Conservation (phyloP, 92 coral and sea anemone genomes). For the Actinernus sp. region DNA sequence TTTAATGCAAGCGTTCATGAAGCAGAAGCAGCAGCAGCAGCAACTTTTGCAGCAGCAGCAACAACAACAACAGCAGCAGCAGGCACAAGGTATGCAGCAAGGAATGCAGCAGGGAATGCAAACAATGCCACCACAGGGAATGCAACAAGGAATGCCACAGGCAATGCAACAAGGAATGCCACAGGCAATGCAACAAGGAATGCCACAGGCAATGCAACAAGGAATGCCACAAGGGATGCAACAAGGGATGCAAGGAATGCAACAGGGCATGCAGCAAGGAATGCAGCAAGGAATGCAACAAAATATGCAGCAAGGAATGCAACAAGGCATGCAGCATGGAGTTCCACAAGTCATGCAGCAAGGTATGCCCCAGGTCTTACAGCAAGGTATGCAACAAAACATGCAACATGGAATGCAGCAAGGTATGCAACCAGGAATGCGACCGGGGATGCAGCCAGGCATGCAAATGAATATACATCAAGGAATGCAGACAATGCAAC, state of each 20-base stretch:
- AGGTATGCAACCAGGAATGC: constrained; percentile 59
- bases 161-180: constrained; percentile 75
- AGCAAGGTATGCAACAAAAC: constrained; percentile 61
- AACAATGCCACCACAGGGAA: constrained; percentile 52
- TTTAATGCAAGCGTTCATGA: constrained; percentile 78
- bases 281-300: constrained; percentile 78
- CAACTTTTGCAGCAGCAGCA: constrained; percentile 62
- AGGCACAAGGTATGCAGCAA: constrained; percentile 67
- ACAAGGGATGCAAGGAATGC: constrained; percentile 75
- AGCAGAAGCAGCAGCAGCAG: constrained; percentile 81
- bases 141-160: constrained; percentile 70
- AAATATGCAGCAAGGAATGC: constrained; percentile 69
- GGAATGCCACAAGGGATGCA: constrained; percentile 82
- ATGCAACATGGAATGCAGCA: constrained; percentile 68
- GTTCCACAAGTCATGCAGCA: constrained; percentile 75
- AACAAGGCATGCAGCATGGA: constrained; percentile 69
- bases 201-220: constrained; percentile 84
- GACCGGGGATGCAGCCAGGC: constrained; percentile 63
- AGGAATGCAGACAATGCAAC: constrained; percentile 70
- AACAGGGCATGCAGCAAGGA: constrained; percentile 67
- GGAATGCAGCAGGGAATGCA: constrained; percentile 57
- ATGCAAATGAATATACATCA: constrained; percentile 53
- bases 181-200: constrained; percentile 69
- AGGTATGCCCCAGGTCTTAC: constrained; percentile 70
- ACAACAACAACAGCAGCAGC: constrained; percentile 72